Base-by-base conservation (phyloP, 1,140 invertebrate species). In the Calosoma granatense region DNA sequence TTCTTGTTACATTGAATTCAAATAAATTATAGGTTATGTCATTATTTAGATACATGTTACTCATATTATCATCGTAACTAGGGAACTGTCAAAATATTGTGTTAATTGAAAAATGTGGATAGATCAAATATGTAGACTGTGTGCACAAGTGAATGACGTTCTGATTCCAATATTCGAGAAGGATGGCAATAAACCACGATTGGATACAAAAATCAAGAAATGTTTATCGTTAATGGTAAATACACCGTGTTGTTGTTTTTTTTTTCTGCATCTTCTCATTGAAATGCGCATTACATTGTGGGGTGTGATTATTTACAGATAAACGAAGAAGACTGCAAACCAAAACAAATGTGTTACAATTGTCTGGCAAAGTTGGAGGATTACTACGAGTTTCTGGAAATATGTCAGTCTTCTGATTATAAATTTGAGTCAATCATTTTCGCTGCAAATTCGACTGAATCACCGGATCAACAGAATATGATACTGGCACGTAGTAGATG, bases 331-430 rank as follows among this genome's bases (percentile, higher is more conserved):
- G 60, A 61, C 55, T 61, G 56, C 15, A 61, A 59, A 47, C 60
- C 60, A 0, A 59, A 59, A 21, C 39, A 59, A 23, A 55, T 61
- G n/a, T 61, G 60, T 51, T 21, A 61, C 11, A 43, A 51, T 22
- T 61, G 60, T 21, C 53, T 47, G n/a, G 22, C 56, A 20, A 61
- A 61, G 39, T 53, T 61, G n/a, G 56, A 59, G 15, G 57, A 59
- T 22, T 61, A 59, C 23, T 59, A 54, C 36, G 54, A 59, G 12
- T 61, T 61, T 20, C 12, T 59, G n/a, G 22, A 53, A 17, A 23
- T 61, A 41, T 61, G 47, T 43, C 20, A 54, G 26, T 47, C 20
- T 2, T 59, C 60, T 3, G 53, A 61, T 21, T 47, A 56, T 22
- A 54, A 56, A 59, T 61, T 61, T 20, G 60, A 61, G 23, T 41